A percentile compares a stretch with the other conserved stretches of the same genome.
These are phyloP conservation scores for Gymnocheta viridis DNA, from an alignment of 2,888 invertebrate genomes.

Conservation along the genomic window DNA sequence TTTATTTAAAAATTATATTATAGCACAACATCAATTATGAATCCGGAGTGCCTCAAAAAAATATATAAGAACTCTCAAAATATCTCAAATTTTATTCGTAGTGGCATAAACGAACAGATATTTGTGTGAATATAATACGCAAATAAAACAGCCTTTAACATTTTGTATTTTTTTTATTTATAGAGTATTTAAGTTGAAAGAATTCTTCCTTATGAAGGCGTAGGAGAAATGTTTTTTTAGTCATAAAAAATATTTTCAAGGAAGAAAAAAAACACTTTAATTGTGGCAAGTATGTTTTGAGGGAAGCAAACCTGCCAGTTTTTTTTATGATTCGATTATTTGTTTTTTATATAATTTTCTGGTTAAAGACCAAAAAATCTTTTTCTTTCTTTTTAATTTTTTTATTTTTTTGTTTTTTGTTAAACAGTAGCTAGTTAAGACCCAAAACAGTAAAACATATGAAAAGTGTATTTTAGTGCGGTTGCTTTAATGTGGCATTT, in stretches of 20 bases:
- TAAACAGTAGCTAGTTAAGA: conserved; percentile 60
- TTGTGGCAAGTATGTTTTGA: conserved; percentile 35
- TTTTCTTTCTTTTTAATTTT: too few species aligned
- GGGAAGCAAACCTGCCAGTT: not conserved
- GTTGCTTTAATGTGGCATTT: conserved; percentile 67
- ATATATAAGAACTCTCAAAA: too few species aligned
- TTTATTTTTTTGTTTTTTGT: not conserved
- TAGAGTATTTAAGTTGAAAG: not conserved
- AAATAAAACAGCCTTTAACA: conserved; percentile 42
- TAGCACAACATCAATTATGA: conserved; percentile 43
- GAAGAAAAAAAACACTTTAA: not conserved
- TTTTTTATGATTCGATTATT: conserved; percentile 48
- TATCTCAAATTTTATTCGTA: conserved; percentile 20
- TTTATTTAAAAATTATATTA: conserved; percentile 36
- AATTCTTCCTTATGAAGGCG: not conserved
- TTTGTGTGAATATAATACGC: conserved; percentile 69
- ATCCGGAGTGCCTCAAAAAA: conserved; percentile 11
- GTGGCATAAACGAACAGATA: not conserved
- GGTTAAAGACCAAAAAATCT: conserved; percentile 33
- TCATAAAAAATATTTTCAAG: conserved; percentile 23
- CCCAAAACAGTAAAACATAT: not conserved
- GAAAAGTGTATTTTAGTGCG: conserved; percentile 54
- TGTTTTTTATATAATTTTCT: conserved; percentile 47
- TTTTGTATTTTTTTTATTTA: not conserved
- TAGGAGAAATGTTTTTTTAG: not conserved